Percentiles rank a stretch among this genome's conserved stretches.
phyloP scores from a whole-genome alignment of 2,797 vertebrate species.

The Semaprochilodus insignis region DNA sequence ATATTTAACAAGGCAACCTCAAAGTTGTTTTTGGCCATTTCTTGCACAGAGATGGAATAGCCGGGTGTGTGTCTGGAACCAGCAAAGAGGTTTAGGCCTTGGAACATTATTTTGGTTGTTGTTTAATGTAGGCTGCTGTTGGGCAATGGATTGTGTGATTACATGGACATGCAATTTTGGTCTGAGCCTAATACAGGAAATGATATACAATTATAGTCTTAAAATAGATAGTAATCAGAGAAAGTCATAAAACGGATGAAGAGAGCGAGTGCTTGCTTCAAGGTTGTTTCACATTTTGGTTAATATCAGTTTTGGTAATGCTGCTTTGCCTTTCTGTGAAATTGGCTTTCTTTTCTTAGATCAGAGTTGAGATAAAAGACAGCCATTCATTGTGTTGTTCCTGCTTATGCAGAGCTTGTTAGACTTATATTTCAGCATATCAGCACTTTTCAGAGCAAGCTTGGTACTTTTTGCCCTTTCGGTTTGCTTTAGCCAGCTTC shows the following conservation, averaged over 20 bases:
- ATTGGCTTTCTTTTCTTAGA: not conserved
- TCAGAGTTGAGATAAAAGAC: constrained; percentile 9
- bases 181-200: constrained; percentile 52
- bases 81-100: constrained; percentile 21
- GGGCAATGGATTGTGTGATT: constrained; percentile 46
- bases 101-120: constrained; percentile 41
- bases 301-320: constrained; percentile 22
- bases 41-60: constrained; percentile 33
- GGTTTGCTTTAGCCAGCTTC: not conserved
- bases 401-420: constrained; percentile 8
- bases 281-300: not conserved
- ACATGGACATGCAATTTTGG: constrained; percentile 43
- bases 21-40: not conserved
- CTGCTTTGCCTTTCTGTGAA: constrained; percentile 8
- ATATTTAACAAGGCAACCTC: not conserved
- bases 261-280: constrained; percentile 30
- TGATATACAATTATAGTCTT: constrained; percentile 36
- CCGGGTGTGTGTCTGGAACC: constrained; percentile 46
- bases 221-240: constrained; percentile 43
- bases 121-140: constrained; percentile 40
- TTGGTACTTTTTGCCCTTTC: constrained; percentile 16
- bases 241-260: constrained; percentile 59
- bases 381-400: not conserved
- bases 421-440: constrained; percentile 30
- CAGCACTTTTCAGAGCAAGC: constrained; percentile 16